Conservation (phyloP, 2,113 vertebrate species). For the Rhodinocichla rosea region DNA sequence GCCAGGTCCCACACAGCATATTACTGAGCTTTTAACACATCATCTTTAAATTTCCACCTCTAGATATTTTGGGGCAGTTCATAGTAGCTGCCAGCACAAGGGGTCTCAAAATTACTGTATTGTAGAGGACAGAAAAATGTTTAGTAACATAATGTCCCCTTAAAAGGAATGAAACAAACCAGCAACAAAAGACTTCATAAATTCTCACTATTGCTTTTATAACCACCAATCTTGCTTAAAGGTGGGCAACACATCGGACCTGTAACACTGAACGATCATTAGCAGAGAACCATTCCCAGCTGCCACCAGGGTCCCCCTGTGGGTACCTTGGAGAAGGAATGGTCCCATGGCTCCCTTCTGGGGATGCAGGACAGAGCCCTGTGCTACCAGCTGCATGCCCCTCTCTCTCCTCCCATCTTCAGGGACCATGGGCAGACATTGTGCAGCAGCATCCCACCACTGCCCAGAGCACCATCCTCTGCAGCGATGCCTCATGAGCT, state of each 20-base stretch:
- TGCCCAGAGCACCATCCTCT: not conserved
- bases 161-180: not conserved
- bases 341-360: fast-evolving
- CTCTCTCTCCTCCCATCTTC: not conserved
- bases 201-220: not conserved
- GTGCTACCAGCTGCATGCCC: not conserved
- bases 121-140: not conserved
- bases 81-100: fast-evolving
- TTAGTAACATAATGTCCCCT: not conserved
- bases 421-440: fast-evolving
- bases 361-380: not conserved
- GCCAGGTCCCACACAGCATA: not conserved
- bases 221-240: not conserved
- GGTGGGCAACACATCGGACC: fast-evolving
- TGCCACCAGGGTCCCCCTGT: not conserved
- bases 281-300: not conserved
- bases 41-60: not conserved
- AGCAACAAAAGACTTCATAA: not conserved
- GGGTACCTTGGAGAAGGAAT: not conserved
- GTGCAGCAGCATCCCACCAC: not conserved
- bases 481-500: fast-evolving
- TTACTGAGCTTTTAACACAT: not conserved
- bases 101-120: not conserved
- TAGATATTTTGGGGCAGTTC: not conserved
- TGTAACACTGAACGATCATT: fast-evolving